A percentile compares a stretch with the other conserved stretches of the same genome.
Evolutionary conservation across 2,888 invertebrate species (phyloP).

Genomic region (Campaea margaritaria): DNA sequence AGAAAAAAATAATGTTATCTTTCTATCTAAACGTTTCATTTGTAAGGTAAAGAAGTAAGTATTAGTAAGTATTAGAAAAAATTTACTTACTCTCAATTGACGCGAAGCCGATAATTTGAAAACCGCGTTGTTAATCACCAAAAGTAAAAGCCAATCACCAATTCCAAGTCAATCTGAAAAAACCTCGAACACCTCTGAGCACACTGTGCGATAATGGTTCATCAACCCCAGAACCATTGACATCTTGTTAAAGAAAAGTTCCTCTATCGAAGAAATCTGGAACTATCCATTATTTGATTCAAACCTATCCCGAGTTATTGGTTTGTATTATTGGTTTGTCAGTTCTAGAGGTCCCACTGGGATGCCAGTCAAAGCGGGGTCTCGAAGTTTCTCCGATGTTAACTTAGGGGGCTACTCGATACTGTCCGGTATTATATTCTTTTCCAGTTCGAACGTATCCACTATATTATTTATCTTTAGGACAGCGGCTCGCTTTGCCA

Average conservation of each 20-base stretch:
- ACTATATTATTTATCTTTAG: conserved; percentile 13
- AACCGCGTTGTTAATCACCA: no score
- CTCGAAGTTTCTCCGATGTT: conserved; percentile 22
- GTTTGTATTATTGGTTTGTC: conserved; percentile 33
- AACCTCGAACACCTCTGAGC: neutral
- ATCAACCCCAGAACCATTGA: neutral
- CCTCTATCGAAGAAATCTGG: conserved; percentile 15
- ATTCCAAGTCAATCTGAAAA: neutral
- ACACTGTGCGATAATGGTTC: neutral
- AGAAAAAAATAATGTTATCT: no score
- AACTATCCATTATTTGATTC: conserved; percentile 31
- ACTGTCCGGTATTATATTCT: conserved; percentile 22
- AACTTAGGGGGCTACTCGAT: conserved; percentile 21
- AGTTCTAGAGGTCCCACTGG: conserved; percentile 23
- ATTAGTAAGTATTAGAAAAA: no score
- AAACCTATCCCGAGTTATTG: conserved; percentile 23
- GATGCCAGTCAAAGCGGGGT: conserved; percentile 21
- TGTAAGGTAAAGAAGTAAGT: no score
- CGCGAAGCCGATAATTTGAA: no score
- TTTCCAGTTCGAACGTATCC: conserved; percentile 1
- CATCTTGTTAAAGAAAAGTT: conserved; percentile 12
- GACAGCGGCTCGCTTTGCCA: neutral
- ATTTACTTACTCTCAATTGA: no score
- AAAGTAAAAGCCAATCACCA: no score
- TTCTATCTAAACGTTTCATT: no score